phyloP scores from a whole-genome alignment of 2,797 vertebrate genomes.

The Cirrhinus molitorella region DNA sequence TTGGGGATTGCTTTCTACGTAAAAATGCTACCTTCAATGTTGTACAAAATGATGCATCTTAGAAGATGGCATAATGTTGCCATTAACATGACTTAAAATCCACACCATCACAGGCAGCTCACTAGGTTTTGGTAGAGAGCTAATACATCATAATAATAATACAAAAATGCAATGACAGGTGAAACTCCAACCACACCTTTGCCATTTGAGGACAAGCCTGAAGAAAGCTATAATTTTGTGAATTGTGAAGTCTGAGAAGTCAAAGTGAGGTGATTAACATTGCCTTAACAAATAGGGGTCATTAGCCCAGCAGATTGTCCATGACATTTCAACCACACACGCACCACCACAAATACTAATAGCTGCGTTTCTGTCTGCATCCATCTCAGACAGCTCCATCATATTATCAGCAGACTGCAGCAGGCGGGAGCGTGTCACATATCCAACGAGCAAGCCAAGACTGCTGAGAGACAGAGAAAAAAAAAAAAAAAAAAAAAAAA shows the following conservation, averaged over 20 bases:
- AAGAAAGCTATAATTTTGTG: slow-evolving; percentile 21
- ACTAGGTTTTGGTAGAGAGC: background rate
- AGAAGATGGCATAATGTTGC: background rate
- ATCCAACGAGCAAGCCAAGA: slow-evolving; percentile 68
- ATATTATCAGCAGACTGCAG: slow-evolving; percentile 80
- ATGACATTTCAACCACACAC: slow-evolving; percentile 77
- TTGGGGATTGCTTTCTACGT: background rate
- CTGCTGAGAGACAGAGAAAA: slow-evolving; percentile 64
- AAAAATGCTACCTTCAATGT: background rate
- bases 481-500: slow-evolving; percentile 44
- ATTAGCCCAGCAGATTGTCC: slow-evolving; percentile 71
- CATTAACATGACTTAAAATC: background rate
- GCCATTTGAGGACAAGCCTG: background rate
- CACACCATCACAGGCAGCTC: background rate
- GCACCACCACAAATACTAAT: slow-evolving; percentile 75
- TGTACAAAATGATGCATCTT: background rate
- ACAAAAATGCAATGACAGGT: slow-evolving; percentile 11
- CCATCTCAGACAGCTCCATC: slow-evolving; percentile 70
- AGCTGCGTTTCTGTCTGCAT: slow-evolving; percentile 72
- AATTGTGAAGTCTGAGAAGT: background rate
- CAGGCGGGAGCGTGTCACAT: slow-evolving; percentile 70
- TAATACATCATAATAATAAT: slow-evolving; percentile 4
- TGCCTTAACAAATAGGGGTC: slow-evolving; percentile 62
- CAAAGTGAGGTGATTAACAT: slow-evolving; percentile 46
- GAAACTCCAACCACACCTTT: slow-evolving; percentile 15